These are phyloP conservation scores for Aplysina aerophoba DNA, from an alignment of 37 sponge, comb jelly and placozoan species.

Conservation along the genomic window DNA sequence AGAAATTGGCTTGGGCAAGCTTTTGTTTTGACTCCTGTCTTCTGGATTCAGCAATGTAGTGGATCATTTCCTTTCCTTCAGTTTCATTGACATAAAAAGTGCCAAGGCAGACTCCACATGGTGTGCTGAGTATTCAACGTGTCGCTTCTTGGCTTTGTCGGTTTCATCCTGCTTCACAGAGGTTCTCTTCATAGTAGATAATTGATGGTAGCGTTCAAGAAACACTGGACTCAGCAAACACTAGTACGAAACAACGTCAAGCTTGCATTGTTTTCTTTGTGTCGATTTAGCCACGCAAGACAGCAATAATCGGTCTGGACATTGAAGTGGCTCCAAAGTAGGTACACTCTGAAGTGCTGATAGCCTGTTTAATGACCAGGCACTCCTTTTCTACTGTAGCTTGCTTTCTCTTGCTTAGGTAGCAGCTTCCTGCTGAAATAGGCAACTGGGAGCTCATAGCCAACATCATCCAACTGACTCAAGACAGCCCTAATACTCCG, in stretches of 20 bases:
- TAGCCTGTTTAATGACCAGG: slow-evolving; percentile 39
- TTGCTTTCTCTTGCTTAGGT: slow-evolving; percentile 40
- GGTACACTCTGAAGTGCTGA: slow-evolving; percentile 47
- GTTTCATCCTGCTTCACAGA: too few relatives aligned
- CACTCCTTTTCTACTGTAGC: slow-evolving; percentile 62
- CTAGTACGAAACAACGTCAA: too few relatives aligned
- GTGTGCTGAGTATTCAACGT: too few relatives aligned
- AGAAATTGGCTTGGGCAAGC: slow-evolving; percentile 46
- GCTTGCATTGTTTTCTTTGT: slow-evolving; percentile 46
- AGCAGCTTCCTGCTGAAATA: slow-evolving; percentile 52
- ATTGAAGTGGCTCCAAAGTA: slow-evolving; percentile 39
- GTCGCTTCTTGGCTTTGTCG: too few relatives aligned
- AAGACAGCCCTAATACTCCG: slow-evolving; percentile 60
- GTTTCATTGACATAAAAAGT: slow-evolving; percentile 51
- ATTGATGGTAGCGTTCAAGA: too few relatives aligned
- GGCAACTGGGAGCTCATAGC: slow-evolving; percentile 44
- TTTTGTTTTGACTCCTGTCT: slow-evolving; percentile 40
- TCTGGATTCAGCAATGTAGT: slow-evolving; percentile 63
- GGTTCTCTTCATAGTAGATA: too few relatives aligned
- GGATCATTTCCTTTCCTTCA: slow-evolving; percentile 60
- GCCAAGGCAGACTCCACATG: slow-evolving; percentile 62
- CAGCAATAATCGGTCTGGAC: slow-evolving; percentile 61
- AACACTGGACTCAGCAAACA: too few relatives aligned
- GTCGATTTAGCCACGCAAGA: slow-evolving; percentile 30
- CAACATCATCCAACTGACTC: slow-evolving; percentile 41